Evolutionary conservation across 2,797 vertebrate species (phyloP), one percentile per base, ranked within the genome.

Genomic region (Coregonus ussuriensis): DNA sequence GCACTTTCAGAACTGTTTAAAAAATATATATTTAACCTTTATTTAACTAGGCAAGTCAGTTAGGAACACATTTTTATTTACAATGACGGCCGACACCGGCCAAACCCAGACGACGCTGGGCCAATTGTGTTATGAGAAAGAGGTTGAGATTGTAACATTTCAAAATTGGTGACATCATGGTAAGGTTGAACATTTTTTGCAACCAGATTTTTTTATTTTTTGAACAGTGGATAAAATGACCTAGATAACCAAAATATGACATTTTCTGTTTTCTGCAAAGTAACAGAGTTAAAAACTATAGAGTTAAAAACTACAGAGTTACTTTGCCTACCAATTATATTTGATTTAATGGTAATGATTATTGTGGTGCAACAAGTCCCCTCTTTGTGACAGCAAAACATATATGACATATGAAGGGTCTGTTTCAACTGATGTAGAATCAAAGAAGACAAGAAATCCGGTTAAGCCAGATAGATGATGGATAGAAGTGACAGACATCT

Each of bases 361-460:
- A 63, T 63, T 63, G 21, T 63, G 29, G 59, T 63, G 59, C 59
- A 63, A 9, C 9, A 47, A 47, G 41, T 9, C 9, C 41, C 21
- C 25, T 25, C 2, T 21, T 59, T 63, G 59, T 63, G 59, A 4
- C 21, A 25, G 59, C 59, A 63, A 63, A 63, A 63, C 59, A 63
- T 29, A 21, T 25, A 63, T 25, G 6, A 29, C 59, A 63, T 29
- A 25, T 63, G 59, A 25, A 29, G 21, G 29, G 59, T 63, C 59
- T 25, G n/a, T 85, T 85, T 82, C 82, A 52, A 83, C 33, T 85
- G 84, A 87, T 85, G 86, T 79, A 74, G 77, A 85, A 84, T 87
- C 82, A 87, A 87, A 87, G 81, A 71, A 76, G 74, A 51, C 21
- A 72, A 73, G 75, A 14, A 67, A 52, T 13, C 56, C 33, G 14